Evolutionary conservation across 1,140 invertebrate genomes (phyloP), one percentile per base, ranked within the genome.

Genomic region (Dreissena rostriformis): DNA sequence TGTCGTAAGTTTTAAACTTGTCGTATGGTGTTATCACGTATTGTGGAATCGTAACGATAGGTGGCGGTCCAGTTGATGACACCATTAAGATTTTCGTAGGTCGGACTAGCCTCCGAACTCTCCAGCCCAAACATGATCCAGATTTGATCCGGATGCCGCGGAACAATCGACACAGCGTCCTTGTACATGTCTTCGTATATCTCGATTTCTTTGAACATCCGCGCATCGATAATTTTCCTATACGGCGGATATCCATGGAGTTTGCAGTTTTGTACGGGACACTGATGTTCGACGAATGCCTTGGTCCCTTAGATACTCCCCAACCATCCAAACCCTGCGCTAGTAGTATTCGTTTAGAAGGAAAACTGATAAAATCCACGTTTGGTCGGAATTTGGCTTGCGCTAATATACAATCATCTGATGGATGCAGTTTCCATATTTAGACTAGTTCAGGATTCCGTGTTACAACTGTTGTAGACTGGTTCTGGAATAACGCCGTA

Each of bases 11-110:
- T 95, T 91, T 2, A 90, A 90, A 88, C 82, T 99, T 75, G 96
- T 95, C 98, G 91, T 99, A 99, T 0, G 98, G 98, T 0, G 98
- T 96, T 1, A 99, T 97, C 83, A 99, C n/a, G n/a, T 39, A 39
- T 96, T 88, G 98, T 98, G 28, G 97, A 98, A 91, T 99, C 98
- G 6, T 96, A 95, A 52, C 98, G 95, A 92, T 97, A 99, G 12
- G 93, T 94, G 63, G 92, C 97, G 19, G 98, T 99, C 98, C 98
- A 99, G 94, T 99, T 99, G 91, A 98, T 86, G 6, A 81, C 24
- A 14, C 77, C 49, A 24, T 68, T 84, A 22, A 86, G 72, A 8
- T 72, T 61, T 6, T 10, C 24, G 39, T 65, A 81, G 12, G 14
- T 52, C 28, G 52, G 52, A 57, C 65, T 55, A n/a, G 52, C 49